Conservation (phyloP, 2,797 vertebrate genomes). For the Gobio occitaniae region DNA sequence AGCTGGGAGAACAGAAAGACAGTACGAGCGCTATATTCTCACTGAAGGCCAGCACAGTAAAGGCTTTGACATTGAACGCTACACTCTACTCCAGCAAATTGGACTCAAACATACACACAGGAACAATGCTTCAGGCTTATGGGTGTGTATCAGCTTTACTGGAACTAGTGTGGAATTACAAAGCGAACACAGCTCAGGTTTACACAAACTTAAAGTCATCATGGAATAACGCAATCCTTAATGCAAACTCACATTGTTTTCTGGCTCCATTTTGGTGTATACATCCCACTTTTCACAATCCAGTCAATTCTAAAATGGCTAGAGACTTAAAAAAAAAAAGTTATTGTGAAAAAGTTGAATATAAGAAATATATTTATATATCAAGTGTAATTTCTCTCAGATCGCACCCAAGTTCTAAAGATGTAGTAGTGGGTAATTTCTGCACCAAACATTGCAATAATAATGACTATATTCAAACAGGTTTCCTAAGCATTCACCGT, state of each 20-base stretch:
- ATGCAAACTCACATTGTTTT: not conserved
- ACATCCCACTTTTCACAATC: not conserved
- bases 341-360: not conserved
- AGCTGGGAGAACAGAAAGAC: slow-evolving; percentile 11
- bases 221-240: not conserved
- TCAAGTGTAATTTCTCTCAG: slow-evolving; percentile 2
- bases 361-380: not conserved
- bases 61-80: slow-evolving; percentile 43
- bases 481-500: not conserved
- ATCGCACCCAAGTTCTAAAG: not conserved
- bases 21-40: not conserved
- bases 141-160: slow-evolving; percentile 44
- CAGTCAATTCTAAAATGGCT: not conserved
- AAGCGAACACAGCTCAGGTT: slow-evolving; percentile 14
- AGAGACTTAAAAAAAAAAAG: not conserved
- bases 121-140: slow-evolving; percentile 43
- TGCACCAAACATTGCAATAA: not conserved
- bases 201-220: slow-evolving; percentile 17
- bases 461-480: slow-evolving; percentile 1
- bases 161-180: slow-evolving; percentile 31
- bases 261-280: not conserved
- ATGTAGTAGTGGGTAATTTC: not conserved
- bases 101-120: slow-evolving; percentile 35
- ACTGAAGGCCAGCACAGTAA: slow-evolving; percentile 24
- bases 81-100: slow-evolving; percentile 25